Percentiles rank a stretch among this genome's conserved stretches.
Conservation (phyloP, 2,797 vertebrate species). For the Melopsittacus undulatus region DNA sequence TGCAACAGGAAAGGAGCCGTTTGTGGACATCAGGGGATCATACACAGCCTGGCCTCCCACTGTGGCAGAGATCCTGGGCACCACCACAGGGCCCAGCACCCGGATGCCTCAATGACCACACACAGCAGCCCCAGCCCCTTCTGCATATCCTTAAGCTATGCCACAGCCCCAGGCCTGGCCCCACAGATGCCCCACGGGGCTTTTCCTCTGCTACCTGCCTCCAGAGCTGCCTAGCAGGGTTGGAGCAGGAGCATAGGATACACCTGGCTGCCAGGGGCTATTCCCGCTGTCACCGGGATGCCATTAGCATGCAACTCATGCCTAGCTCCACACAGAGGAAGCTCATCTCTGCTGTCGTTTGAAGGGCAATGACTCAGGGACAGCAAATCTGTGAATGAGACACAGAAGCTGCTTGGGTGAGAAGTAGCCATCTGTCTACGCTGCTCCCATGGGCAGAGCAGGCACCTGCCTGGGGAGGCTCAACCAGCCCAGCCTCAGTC, state of each 20-base stretch:
- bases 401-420: background rate
- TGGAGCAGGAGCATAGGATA: background rate
- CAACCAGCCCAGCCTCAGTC: fast-evolving
- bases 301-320: constrained; percentile 60
- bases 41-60: background rate
- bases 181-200: background rate
- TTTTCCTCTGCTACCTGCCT: background rate
- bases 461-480: background rate
- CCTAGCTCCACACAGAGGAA: background rate
- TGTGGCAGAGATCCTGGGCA: background rate
- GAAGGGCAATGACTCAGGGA: constrained; percentile 71
- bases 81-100: background rate
- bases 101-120: background rate
- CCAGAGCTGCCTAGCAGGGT: background rate
- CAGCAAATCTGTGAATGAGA: constrained; percentile 61
- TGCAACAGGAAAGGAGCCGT: background rate
- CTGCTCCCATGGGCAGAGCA: background rate
- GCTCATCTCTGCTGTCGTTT: constrained; percentile 14
- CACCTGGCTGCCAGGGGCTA: background rate
- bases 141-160: fast-evolving
- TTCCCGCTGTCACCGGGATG: background rate
- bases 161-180: background rate
- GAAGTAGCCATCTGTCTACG: background rate
- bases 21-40: fast-evolving
- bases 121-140: background rate